Evolutionary conservation across 2,797 vertebrate genomes (phyloP).

Genomic region (Vespertilio murinus): DNA sequence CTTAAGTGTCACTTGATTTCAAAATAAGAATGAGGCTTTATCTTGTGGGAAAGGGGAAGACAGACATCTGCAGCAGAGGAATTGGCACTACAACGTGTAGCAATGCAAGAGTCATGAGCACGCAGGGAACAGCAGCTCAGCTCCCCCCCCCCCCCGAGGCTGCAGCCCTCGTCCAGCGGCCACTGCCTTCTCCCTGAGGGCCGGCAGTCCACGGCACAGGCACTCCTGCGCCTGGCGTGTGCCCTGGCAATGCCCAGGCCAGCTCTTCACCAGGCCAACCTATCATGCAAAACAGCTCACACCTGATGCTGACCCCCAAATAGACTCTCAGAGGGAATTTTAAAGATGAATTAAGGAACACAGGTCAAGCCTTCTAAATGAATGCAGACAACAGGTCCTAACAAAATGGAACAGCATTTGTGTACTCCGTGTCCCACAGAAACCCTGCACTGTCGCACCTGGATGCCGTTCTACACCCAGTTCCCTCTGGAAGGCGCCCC

Average conservation of each 20-base stretch:
- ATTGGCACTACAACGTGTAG: not conserved
- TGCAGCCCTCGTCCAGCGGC: rapidly evolving
- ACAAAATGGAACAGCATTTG: not conserved
- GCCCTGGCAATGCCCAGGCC: not conserved
- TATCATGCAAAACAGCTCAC: not conserved
- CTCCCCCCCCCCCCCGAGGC: not conserved
- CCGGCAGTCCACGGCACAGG: not conserved
- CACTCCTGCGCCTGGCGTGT: rapidly evolving
- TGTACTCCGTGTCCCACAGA: too few relatives aligned
- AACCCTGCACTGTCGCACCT: not conserved
- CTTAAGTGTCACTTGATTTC: constrained; percentile 38
- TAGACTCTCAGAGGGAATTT: not conserved
- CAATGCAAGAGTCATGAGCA: not conserved
- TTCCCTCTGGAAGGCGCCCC: not conserved
- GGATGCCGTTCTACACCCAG: too few relatives aligned
- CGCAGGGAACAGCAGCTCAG: not conserved
- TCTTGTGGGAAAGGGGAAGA: not conserved
- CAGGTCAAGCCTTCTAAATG: not conserved
- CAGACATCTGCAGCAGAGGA: not conserved
- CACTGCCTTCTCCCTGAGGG: not conserved
- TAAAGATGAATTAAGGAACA: not conserved
- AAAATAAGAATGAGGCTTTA: constrained; percentile 16
- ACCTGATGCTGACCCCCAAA: not conserved
- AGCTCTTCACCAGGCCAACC: not conserved
- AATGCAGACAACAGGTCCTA: not conserved